phyloP scores from a whole-genome alignment of 2,797 vertebrate species.

The Falco biarmicus region DNA sequence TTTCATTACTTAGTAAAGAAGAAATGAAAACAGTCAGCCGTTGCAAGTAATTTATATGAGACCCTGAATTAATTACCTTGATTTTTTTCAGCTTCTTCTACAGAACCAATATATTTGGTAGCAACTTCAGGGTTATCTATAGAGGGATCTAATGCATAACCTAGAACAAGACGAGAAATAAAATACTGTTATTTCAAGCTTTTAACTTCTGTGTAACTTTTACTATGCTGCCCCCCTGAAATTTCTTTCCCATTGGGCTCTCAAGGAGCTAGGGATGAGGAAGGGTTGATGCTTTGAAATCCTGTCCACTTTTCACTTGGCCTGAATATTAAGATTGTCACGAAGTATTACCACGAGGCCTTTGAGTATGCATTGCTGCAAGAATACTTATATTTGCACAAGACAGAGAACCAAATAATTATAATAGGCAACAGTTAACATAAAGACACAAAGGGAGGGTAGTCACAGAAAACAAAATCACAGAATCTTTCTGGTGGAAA shows the following conservation, averaged over 20 bases:
- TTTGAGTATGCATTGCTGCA: neutral
- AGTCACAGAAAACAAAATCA: neutral
- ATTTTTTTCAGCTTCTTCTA: conserved; percentile 98
- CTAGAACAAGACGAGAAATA: conserved; percentile 73
- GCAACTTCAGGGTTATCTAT: conserved; percentile 87
- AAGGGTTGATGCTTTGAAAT: neutral
- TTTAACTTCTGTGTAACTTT: neutral
- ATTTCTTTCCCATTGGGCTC: neutral
- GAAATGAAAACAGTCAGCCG: neutral
- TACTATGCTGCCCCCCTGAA: neutral
- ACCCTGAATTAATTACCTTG: conserved; percentile 84
- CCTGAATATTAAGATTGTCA: neutral
- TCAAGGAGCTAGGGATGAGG: neutral
- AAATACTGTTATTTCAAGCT: neutral
- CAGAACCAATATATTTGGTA: conserved; percentile 90
- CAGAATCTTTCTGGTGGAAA: neutral
- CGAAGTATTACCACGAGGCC: neutral
- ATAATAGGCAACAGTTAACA: neutral
- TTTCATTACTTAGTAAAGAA: neutral
- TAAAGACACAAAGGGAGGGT: neutral
- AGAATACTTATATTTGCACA: neutral
- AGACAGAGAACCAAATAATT: neutral
- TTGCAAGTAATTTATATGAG: neutral
- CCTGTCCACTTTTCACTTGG: neutral
- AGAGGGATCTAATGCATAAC: conserved; percentile 97